A percentile compares a stretch with the other conserved stretches of the same genome.
Conservation (phyloP, 2,888 invertebrate species). For the Napeogenes inachia region DNA sequence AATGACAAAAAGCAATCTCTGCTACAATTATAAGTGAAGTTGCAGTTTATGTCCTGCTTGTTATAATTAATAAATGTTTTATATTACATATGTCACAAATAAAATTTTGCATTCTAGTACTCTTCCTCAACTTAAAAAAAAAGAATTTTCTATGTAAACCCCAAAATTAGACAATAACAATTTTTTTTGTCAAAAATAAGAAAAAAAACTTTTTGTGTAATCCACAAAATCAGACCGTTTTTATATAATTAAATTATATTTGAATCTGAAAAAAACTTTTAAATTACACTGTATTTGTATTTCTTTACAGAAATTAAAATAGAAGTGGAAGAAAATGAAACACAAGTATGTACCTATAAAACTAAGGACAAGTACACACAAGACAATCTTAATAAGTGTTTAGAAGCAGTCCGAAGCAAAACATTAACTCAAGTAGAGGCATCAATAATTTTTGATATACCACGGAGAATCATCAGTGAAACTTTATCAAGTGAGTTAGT, state of each 20-base stretch:
- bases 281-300: background rate
- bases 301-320: slow-evolving; percentile 13
- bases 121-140: too few species aligned
- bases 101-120: too few species aligned
- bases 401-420: slow-evolving; percentile 36
- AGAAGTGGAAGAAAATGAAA: background rate
- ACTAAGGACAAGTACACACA: slow-evolving; percentile 41
- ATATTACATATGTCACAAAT: too few species aligned
- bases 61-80: too few species aligned
- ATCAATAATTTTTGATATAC: slow-evolving; percentile 37
- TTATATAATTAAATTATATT: background rate
- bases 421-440: slow-evolving; percentile 36
- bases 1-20: too few species aligned
- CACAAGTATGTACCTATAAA: slow-evolving; percentile 32
- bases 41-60: too few species aligned
- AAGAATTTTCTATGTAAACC: too few species aligned
- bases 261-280: background rate
- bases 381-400: slow-evolving; percentile 35
- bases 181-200: too few species aligned
- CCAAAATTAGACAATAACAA: too few species aligned
- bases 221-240: too few species aligned
- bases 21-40: too few species aligned
- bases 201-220: too few species aligned
- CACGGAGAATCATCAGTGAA: slow-evolving; percentile 38
- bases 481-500: slow-evolving; percentile 25